Conservation (phyloP, 2,113 vertebrate species). For the Galemys pyrenaicus region DNA sequence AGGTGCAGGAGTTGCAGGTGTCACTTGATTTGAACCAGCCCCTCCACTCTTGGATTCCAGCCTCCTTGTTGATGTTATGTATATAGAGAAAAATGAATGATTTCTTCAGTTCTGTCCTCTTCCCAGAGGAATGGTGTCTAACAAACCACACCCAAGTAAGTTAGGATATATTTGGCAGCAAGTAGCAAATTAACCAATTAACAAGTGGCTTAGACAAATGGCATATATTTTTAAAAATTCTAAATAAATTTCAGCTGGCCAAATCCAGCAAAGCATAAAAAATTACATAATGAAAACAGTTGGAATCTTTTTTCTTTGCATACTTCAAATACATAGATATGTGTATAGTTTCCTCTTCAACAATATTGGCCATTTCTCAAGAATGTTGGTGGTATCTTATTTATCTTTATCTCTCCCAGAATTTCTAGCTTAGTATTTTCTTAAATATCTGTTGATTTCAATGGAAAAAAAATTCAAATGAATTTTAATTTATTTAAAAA, state of each 20-base stretch:
- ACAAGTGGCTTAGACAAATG: slow-evolving; percentile 4
- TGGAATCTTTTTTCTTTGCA: slow-evolving; percentile 8
- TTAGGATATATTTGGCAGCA: neutral
- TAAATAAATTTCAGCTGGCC: slow-evolving; percentile 12
- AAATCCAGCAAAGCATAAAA: neutral
- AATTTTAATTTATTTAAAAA: neutral
- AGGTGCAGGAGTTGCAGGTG: neutral
- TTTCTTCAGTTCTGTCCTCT: neutral
- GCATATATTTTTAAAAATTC: neutral
- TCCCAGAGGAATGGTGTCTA: neutral
- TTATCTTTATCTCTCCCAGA: slow-evolving; percentile 6
- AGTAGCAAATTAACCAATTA: slow-evolving; percentile 4
- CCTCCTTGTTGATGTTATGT: neutral
- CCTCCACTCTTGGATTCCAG: neutral
- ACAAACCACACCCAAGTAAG: neutral
- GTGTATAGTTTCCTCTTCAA: neutral
- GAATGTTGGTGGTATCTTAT: neutral
- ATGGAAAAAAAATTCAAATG: slow-evolving; percentile 19
- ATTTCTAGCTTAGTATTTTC: slow-evolving; percentile 45
- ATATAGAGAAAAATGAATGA: neutral
- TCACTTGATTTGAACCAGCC: neutral
- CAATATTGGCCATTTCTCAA: neutral
- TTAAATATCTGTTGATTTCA: slow-evolving; percentile 4
- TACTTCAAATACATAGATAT: neutral
- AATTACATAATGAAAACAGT: neutral